phyloP scores from a whole-genome alignment of 2,888 invertebrate species.

The Erebia palarica region DNA sequence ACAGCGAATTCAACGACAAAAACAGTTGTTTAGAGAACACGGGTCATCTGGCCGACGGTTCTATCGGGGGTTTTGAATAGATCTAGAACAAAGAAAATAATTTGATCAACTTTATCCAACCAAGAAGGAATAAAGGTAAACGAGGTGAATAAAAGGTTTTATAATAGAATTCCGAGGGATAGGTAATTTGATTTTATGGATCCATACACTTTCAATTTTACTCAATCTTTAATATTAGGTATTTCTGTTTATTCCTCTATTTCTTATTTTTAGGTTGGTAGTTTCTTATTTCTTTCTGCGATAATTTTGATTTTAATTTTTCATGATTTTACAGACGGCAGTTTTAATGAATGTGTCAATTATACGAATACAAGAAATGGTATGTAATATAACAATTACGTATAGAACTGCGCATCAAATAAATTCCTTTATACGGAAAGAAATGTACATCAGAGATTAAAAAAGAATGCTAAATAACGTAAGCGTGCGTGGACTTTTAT shows the following conservation, averaged over 20 bases:
- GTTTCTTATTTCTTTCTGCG: too few species aligned
- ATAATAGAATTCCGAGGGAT: constrained; percentile 14
- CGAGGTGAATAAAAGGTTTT: constrained; percentile 24
- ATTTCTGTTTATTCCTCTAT: neutral
- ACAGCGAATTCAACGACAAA: neutral
- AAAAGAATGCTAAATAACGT: neutral
- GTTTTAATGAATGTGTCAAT: too few species aligned
- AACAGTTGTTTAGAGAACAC: neutral
- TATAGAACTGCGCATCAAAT: neutral
- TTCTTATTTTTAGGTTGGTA: neutral
- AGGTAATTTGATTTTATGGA: constrained; percentile 22
- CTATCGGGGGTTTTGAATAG: constrained; percentile 1
- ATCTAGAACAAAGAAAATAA: constrained; percentile 12
- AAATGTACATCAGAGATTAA: neutral
- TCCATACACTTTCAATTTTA: constrained; percentile 20
- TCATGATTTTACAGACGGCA: too few species aligned
- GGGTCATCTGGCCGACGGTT: neutral
- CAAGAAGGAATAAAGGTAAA: constrained; percentile 19
- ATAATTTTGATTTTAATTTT: neutral
- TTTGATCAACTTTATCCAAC: constrained; percentile 22
- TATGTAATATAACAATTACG: too few species aligned
- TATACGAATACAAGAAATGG: too few species aligned
- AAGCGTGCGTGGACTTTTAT: constrained; percentile 7
- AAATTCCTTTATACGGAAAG: neutral
- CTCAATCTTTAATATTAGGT: constrained; percentile 10